A percentile compares a stretch with the other conserved stretches of the same genome.
phyloP scores from a whole-genome alignment of 1,140 invertebrate genomes.

The Conopomorpha cramerella region DNA sequence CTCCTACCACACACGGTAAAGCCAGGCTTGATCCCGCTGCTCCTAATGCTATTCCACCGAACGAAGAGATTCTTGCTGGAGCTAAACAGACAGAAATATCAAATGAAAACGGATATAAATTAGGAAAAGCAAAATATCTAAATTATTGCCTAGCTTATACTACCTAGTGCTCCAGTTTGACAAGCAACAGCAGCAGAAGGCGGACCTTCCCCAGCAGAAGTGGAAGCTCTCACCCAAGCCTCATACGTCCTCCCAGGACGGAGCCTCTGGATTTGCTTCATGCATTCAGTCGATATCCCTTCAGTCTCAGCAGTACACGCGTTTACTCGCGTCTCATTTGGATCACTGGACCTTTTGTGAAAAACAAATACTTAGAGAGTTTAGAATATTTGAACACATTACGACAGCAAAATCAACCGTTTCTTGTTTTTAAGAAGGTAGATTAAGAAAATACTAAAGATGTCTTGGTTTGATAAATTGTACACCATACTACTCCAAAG shows the following conservation, averaged over 20 bases:
- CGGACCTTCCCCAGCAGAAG: conserved; percentile 76
- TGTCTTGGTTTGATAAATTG: too few relatives aligned
- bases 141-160: too few relatives aligned
- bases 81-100: conserved; percentile 16
- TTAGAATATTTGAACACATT: too few relatives aligned
- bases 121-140: not conserved
- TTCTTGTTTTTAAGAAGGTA: too few relatives aligned
- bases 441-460: too few relatives aligned
- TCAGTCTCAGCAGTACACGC: conserved; percentile 20
- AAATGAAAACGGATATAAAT: too few relatives aligned
- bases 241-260: conserved; percentile 75
- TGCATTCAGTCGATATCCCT: conserved; percentile 26
- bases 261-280: conserved; percentile 64
- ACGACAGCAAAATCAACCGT: too few relatives aligned
- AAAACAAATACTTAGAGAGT: too few relatives aligned
- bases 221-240: conserved; percentile 84
- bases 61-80: conserved; percentile 52
- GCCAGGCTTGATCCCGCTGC: conserved; percentile 39
- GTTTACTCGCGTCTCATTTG: conserved; percentile 51
- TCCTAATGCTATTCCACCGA: conserved; percentile 42
- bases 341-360: conserved; percentile 61
- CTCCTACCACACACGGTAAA: conserved; percentile 66
- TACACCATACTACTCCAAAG: too few relatives aligned
- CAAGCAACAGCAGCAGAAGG: conserved; percentile 42
- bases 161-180: conserved; percentile 49